phyloP scores from a whole-genome alignment of 2,113 vertebrate species.

The Tympanuchus pallidicinctus region DNA sequence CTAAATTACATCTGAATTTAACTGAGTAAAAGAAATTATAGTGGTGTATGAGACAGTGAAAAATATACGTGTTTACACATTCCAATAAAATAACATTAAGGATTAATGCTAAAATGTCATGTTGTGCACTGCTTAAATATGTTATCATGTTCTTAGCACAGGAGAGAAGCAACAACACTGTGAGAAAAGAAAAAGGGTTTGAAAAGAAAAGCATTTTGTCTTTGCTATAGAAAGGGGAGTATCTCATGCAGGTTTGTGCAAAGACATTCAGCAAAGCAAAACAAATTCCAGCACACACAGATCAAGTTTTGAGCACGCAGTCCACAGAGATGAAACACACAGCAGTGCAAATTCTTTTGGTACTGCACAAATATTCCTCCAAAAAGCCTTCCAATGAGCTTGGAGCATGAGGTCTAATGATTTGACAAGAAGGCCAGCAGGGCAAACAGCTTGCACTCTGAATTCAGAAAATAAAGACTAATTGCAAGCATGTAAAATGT shows the following conservation, averaged over 20 bases:
- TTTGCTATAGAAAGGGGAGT: background rate
- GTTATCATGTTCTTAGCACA: background rate
- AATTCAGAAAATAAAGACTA: background rate
- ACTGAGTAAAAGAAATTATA: constrained; percentile 69
- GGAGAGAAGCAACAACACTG: background rate
- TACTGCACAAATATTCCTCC: background rate
- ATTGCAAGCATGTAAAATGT: background rate
- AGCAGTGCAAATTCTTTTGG: background rate
- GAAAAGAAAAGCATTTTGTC: background rate
- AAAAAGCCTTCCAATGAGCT: background rate
- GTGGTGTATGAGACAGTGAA: background rate
- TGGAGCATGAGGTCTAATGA: background rate
- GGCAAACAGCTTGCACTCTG: background rate
- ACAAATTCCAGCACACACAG: background rate
- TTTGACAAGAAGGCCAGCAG: background rate
- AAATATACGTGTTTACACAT: constrained; percentile 19
- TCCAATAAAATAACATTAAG: constrained; percentile 33
- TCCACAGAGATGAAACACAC: background rate
- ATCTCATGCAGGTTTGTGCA: background rate
- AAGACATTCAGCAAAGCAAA: background rate
- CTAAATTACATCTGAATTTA: constrained; percentile 77
- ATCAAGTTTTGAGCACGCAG: background rate
- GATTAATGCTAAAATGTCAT: constrained; percentile 53
- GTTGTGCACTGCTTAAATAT: constrained; percentile 2
- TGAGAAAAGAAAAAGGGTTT: background rate